phyloP scores from a whole-genome alignment of 2,797 vertebrate genomes.

The Silurus lanzhouensis region DNA sequence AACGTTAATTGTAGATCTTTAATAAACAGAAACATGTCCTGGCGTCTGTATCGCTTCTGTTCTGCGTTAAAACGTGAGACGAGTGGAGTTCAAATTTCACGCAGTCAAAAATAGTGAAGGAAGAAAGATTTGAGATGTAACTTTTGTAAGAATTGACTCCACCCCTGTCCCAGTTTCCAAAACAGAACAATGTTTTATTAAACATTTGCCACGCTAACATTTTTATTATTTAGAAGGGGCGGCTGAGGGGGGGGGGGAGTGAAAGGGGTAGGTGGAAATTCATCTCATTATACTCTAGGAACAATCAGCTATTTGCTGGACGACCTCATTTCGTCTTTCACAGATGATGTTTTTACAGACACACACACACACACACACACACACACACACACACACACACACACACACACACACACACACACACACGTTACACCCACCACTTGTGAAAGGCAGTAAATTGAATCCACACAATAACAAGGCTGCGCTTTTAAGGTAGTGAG shows the following conservation, averaged over 20 bases:
- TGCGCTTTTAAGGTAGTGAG: slow-evolving; percentile 28
- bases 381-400: background rate
- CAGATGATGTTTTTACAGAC: slow-evolving; percentile 17
- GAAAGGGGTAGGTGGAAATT: background rate
- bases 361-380: slow-evolving; percentile 8
- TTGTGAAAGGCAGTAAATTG: slow-evolving; percentile 32
- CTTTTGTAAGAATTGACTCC: background rate
- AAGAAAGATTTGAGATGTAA: no score
- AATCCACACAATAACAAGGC: slow-evolving; percentile 31
- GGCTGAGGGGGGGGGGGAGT: background rate
- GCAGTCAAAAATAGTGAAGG: no score
- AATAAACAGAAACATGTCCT: no score
- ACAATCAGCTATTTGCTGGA: slow-evolving; percentile 29
- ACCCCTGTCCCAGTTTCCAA: slow-evolving; percentile 11
- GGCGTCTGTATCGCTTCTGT: no score
- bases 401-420: no score
- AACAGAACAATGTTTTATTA: background rate
- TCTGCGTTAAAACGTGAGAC: no score
- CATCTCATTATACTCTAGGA: slow-evolving; percentile 16
- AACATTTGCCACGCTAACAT: background rate
- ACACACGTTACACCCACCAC: background rate
- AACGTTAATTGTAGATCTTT: no score
- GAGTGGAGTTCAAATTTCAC: no score
- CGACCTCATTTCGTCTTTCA: slow-evolving; percentile 15
- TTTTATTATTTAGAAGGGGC: background rate